Base-by-base conservation (phyloP, 1,140 invertebrate genomes). In the Eriocheir sinensis region DNA sequence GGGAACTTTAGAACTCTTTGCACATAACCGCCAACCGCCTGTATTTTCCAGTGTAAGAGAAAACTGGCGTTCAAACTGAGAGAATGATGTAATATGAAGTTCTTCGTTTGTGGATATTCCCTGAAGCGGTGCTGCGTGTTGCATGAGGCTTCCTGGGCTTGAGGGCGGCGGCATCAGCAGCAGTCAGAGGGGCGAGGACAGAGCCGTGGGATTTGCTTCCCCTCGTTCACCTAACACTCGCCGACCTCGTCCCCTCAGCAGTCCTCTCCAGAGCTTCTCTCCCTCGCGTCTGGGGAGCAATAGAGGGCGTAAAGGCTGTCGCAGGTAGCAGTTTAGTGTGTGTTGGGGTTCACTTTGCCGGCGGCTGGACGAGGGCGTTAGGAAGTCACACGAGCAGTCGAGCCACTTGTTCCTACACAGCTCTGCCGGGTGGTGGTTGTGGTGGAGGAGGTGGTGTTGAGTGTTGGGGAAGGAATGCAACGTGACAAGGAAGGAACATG, bases 251-350 rank as follows among this genome's bases (percentile, higher is more conserved):
- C 60, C 60, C 60, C 60, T 72, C 60, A 21, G 60, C 27, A 4
- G 60, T 72, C 60, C 60, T n/a, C 60, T 72, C 48, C 48, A 9
- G 48, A 9, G 12, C 48, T 53, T 9, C 48, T 53, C 48, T 53
- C 60, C 60, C 60, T 72, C 21, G 60, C 60, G 60, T 72, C 60
- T 72, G 60, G 60, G 60, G 60, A 72, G 60, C 60, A 72, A 72
- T 72, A 72, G 60, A 72, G 60, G 60, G 60, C 60, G 21, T 72
- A 72, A 72, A 72, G 60, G 60, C 60, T 53, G 60, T 72, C 60
- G 21, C 21, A n/a, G 60, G 2, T 21, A 72, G 60, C 60, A 72
- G 60, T 72, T 72, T 72, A 72, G 60, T 72, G 60, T 72, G 60
- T 72, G 60, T 72, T 72, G 60, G 60, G 60, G 60, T 72, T 72